Evolutionary conservation across 1,140 invertebrate species (phyloP).

Genomic region (Halotydeus destructor): DNA sequence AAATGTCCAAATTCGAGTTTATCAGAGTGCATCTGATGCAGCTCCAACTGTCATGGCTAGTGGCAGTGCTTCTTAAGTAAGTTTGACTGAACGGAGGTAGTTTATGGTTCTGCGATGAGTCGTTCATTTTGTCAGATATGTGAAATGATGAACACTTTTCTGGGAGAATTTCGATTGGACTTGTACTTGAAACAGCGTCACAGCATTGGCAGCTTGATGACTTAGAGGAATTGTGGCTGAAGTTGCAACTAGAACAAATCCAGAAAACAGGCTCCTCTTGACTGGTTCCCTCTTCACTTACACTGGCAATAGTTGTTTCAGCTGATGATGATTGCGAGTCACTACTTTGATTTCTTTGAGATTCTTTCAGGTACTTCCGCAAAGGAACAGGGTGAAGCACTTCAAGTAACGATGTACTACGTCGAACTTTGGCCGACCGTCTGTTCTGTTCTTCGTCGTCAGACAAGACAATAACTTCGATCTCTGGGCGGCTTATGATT

Average conservation of each 20-base stretch:
- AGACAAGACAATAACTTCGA: constrained; percentile 7
- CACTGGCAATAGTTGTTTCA: constrained; percentile 1
- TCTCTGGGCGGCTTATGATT: constrained; percentile 1
- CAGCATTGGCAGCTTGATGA: constrained; percentile 56
- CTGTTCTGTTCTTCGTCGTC: neutral
- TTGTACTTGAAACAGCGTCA: constrained; percentile 24
- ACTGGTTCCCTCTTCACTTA: neutral
- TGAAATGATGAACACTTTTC: neutral
- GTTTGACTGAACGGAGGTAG: constrained; percentile 2
- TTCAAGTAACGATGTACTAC: neutral
- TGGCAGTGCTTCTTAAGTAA: constrained; percentile 5
- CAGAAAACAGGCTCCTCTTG: constrained; percentile 30
- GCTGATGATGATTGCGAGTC: constrained; percentile 5
- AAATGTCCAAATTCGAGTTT: constrained; percentile 40
- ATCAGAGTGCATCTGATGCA: constrained; percentile 68
- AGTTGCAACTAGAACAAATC: constrained; percentile 66
- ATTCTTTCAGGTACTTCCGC: neutral
- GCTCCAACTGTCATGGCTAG: constrained; percentile 38
- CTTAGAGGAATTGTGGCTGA: constrained; percentile 60
- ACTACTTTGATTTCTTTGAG: neutral
- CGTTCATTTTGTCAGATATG: constrained; percentile 3
- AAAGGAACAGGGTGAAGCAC: neutral
- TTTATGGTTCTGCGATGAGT: constrained; percentile 1
- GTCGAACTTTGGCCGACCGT: neutral
- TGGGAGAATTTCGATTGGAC: neutral